Conservation (phyloP, 2,888 invertebrate species). For the Spilarctia lutea region DNA sequence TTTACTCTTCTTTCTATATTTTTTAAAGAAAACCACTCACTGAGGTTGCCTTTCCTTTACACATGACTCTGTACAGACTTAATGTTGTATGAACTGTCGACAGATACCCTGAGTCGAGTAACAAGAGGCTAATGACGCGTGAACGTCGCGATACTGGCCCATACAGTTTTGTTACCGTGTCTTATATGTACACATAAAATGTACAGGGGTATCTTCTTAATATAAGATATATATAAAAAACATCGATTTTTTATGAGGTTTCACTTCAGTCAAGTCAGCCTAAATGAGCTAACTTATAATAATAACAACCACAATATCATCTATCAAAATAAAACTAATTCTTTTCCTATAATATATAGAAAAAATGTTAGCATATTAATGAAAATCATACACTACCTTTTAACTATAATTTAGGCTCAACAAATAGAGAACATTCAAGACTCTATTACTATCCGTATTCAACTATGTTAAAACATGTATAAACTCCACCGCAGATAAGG, state of each 20-base stretch:
- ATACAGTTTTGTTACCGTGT: slow-evolving; percentile 19
- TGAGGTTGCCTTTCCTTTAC: neutral
- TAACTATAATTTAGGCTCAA: neutral
- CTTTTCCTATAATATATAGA: too few species aligned
- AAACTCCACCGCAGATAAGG: neutral
- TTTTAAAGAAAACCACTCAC: neutral
- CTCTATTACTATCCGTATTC: neutral
- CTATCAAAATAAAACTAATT: too few species aligned
- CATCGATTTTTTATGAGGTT: too few species aligned
- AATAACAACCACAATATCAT: too few species aligned
- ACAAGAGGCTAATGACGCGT: slow-evolving; percentile 54
- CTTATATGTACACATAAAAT: neutral
- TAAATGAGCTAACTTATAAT: too few species aligned
- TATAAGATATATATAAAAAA: too few species aligned
- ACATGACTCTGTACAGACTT: slow-evolving; percentile 31
- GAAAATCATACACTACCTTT: neutral
- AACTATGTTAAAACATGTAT: neutral
- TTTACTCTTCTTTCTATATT: neutral
- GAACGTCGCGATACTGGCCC: slow-evolving; percentile 51
- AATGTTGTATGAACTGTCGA: slow-evolving; percentile 46
- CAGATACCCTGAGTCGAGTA: slow-evolving; percentile 40
- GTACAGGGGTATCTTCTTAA: neutral
- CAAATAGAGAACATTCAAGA: neutral
- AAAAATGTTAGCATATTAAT: neutral
- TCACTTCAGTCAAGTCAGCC: neutral